A percentile compares a stretch with the other conserved stretches of the same genome.
phyloP scores from a whole-genome alignment of 2,888 invertebrate genomes.

The Pachliopta kotzebuea region DNA sequence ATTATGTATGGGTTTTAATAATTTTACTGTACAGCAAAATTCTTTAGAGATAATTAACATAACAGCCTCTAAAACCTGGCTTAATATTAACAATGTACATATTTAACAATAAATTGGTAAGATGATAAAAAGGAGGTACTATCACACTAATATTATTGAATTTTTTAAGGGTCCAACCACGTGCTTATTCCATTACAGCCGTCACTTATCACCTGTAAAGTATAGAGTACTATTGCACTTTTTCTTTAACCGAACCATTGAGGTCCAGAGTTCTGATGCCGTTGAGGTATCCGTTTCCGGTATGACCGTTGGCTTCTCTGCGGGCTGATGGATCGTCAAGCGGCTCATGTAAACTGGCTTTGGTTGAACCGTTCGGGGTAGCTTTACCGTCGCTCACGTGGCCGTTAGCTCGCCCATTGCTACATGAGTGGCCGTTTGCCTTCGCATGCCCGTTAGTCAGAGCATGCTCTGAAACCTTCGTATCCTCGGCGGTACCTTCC shows the following conservation, averaged over 20 bases:
- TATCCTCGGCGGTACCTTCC: conserved; percentile 20
- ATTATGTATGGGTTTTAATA: too few relatives aligned
- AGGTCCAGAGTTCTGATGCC: conserved; percentile 39
- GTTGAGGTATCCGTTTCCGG: conserved; percentile 40
- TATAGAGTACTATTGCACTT: conserved; percentile 54
- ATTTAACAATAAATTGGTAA: too few relatives aligned
- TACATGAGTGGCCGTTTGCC: conserved; percentile 30
- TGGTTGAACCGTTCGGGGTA: conserved; percentile 18
- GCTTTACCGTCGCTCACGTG: conserved; percentile 39
- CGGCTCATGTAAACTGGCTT: conserved; percentile 9
- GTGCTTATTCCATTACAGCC: too few relatives aligned
- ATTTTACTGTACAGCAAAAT: too few relatives aligned
- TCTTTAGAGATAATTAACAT: conserved; percentile 4
- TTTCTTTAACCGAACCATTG: conserved; percentile 54
- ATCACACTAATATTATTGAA: too few relatives aligned
- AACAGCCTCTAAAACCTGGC: conserved; percentile 22
- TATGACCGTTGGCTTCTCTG: conserved; percentile 34
- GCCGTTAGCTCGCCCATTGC: conserved; percentile 38
- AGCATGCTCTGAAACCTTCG: neutral
- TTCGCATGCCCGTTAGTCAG: conserved; percentile 43
- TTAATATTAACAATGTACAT: conserved; percentile 9
- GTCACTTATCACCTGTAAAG: too few relatives aligned
- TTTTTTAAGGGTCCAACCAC: too few relatives aligned
- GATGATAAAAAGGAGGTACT: too few relatives aligned
- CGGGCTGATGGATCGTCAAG: neutral